phyloP scores from a whole-genome alignment of 2,113 vertebrate species.

The Gobio gobio region DNA sequence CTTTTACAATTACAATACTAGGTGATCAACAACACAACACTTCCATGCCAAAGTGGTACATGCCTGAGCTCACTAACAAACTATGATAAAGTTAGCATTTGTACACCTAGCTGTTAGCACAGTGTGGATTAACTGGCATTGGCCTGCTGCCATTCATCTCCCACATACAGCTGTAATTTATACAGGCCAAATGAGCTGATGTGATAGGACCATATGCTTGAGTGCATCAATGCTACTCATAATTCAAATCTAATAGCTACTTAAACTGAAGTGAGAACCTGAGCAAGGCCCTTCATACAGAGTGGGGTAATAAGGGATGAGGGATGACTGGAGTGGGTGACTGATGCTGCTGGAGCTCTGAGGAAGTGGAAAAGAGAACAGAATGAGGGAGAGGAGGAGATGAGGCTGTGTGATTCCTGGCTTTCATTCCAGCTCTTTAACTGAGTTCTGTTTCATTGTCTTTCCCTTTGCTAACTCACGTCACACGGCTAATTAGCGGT shows the following conservation, averaged over 20 bases:
- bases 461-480: background rate
- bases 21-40: conserved; percentile 10
- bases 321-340: conserved; percentile 50
- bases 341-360: conserved; percentile 34
- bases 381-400: conserved; percentile 14
- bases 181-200: conserved; percentile 45
- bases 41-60: conserved; percentile 1
- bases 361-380: conserved; percentile 21
- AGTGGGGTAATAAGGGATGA: conserved; percentile 56
- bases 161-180: conserved; percentile 53
- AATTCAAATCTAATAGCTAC: conserved; percentile 61
- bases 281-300: conserved; percentile 48
- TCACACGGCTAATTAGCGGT: conserved; percentile 50
- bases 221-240: conserved; percentile 58
- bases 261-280: conserved; percentile 49
- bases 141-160: conserved; percentile 52
- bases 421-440: background rate
- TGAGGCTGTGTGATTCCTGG: conserved; percentile 13
- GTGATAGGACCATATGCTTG: conserved; percentile 49
- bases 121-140: conserved; percentile 40
- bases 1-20: conserved; percentile 8
- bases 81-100: conserved; percentile 12
- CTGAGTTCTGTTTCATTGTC: conserved; percentile 29
- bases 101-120: conserved; percentile 7
- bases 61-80: conserved; percentile 4